Conservation (phyloP, 2,797 vertebrate genomes). For the Sebastes vulpes region DNA sequence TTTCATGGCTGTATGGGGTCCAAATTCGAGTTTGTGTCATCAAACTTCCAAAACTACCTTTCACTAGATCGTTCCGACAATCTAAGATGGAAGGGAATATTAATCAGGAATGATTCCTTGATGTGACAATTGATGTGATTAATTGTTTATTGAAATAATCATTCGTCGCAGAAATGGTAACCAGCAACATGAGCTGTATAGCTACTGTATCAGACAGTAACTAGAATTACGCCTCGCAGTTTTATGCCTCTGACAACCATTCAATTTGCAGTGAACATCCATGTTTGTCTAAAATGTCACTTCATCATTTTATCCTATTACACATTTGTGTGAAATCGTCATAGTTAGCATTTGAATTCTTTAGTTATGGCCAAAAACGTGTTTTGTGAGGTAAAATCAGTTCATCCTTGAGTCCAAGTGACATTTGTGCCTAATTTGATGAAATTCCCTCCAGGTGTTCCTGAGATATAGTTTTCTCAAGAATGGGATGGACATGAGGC, state of each 20-base stretch:
- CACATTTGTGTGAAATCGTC: neutral
- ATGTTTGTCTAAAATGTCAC: neutral
- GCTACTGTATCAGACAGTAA: neutral
- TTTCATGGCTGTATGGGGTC: neutral
- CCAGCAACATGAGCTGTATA: neutral
- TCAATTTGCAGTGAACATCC: neutral
- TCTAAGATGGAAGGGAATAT: neutral
- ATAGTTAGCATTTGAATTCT: neutral
- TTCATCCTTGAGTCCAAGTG: neutral
- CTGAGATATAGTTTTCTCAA: accelerated
- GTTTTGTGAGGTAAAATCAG: neutral
- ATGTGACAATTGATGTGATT: neutral
- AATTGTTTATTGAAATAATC: neutral
- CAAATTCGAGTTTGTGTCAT: neutral
- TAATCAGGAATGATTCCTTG: neutral
- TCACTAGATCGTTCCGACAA: no score
- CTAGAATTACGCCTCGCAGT: neutral
- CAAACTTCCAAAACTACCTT: neutral
- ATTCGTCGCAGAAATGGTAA: neutral
- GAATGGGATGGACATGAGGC: neutral
- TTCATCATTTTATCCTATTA: neutral
- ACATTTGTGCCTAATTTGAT: neutral
- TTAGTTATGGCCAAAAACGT: neutral
- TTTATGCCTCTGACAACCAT: neutral
- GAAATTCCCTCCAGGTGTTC: neutral